Percentiles rank a stretch among this genome's conserved stretches.
Conservation (phyloP, 2,888 invertebrate species). For the Ethmia dodecea region DNA sequence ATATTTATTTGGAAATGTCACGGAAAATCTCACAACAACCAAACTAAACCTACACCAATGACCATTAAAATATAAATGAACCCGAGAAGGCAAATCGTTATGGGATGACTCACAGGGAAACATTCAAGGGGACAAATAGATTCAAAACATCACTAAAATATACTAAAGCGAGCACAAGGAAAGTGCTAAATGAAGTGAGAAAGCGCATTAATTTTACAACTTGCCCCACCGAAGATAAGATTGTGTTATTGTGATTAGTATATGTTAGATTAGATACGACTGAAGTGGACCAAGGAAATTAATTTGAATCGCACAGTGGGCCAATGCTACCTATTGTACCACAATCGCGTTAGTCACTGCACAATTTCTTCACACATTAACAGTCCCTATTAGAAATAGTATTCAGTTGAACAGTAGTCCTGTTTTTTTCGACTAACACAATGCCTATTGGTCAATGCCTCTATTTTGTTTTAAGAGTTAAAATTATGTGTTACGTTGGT, state of each 20-base stretch:
- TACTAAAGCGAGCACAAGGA: not conserved
- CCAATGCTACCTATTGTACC: not conserved
- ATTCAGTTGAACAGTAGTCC: no score
- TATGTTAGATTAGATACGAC: conserved; percentile 25
- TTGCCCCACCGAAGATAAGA: conserved; percentile 19
- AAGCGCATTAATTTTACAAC: not conserved
- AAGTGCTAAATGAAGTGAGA: not conserved
- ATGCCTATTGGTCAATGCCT: no score
- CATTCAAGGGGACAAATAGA: not conserved
- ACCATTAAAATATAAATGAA: no score
- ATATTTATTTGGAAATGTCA: conserved; percentile 9
- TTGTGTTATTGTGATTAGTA: no score
- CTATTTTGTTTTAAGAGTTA: no score
- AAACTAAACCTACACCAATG: not conserved
- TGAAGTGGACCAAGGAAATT: conserved; percentile 50
- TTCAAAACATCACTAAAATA: not conserved
- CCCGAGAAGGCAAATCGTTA: not conserved
- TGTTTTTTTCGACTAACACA: no score
- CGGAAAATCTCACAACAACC: not conserved
- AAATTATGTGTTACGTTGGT: no score
- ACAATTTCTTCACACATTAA: no score
- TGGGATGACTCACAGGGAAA: not conserved
- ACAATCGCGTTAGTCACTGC: no score
- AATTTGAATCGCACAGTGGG: conserved; percentile 14
- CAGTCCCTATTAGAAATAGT: no score